Evolutionary conservation across 2,113 vertebrate species (phyloP).

Genomic region (Lasiurus cinereus): DNA sequence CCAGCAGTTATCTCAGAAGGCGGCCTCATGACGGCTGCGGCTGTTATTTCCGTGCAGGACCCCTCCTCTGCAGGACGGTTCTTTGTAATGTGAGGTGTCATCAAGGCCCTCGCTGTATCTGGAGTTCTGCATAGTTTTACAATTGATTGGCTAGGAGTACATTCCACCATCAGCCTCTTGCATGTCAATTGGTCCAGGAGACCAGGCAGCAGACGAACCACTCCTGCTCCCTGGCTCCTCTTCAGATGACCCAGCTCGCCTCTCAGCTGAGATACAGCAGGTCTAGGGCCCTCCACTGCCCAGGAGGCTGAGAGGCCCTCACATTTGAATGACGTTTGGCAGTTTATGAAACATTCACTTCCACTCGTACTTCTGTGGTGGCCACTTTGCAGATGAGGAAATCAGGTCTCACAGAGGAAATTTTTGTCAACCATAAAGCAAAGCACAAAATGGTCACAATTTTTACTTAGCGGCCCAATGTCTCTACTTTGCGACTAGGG

Average conservation of each 20-base stretch:
- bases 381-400: not conserved
- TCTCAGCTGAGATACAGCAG: not conserved
- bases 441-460: not conserved
- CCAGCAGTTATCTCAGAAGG: slow-evolving; percentile 50
- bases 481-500: not conserved
- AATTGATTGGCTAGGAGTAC: slow-evolving; percentile 43
- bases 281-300: not conserved
- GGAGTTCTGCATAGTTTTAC: slow-evolving; percentile 60
- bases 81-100: slow-evolving; percentile 57
- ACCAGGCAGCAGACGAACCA: not conserved
- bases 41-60: slow-evolving; percentile 72
- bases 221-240: not conserved
- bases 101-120: not conserved
- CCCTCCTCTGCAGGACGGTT: slow-evolving; percentile 59
- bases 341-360: not conserved
- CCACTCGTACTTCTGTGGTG: not conserved
- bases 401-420: not conserved
- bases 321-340: too few relatives aligned
- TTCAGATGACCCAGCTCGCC: fast-evolving
- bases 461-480: not conserved
- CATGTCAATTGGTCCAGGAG: not conserved
- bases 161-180: fast-evolving
- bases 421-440: not conserved
- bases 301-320: not conserved
- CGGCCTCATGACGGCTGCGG: slow-evolving; percentile 71